phyloP scores from a whole-genome alignment of 2,113 vertebrate species.

The Potamarius usumacintae region DNA sequence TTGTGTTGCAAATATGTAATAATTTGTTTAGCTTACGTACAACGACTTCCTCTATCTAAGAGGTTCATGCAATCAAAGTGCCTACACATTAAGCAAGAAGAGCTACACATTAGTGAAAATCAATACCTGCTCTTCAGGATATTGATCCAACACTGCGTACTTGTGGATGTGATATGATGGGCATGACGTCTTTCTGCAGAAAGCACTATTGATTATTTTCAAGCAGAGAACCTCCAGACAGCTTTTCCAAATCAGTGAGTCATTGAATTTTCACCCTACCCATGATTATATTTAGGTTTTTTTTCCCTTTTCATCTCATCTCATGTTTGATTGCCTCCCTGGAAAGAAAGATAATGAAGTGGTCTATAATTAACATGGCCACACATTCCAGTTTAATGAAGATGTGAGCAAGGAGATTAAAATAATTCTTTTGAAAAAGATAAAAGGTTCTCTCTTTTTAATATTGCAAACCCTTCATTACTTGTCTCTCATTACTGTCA shows the following conservation, averaged over 20 bases:
- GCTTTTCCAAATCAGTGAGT: background rate
- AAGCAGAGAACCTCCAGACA: background rate
- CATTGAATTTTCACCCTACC: background rate
- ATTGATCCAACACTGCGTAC: background rate
- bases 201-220: background rate
- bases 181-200: conserved; percentile 1
- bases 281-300: background rate
- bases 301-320: background rate
- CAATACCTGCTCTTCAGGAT: conserved; percentile 9
- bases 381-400: background rate
- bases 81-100: no score
- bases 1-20: background rate
- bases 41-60: background rate
- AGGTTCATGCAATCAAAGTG: background rate
- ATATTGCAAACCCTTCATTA: background rate
- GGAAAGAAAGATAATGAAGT: background rate
- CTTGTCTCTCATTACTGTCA: background rate
- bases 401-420: background rate
- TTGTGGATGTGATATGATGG: background rate
- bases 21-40: background rate
- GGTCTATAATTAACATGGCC: background rate
- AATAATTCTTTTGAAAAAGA: background rate
- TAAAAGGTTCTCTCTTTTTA: background rate
- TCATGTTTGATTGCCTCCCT: background rate
- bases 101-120: background rate